phyloP scores from a whole-genome alignment of 2,797 vertebrate species.

The Onychomys torridus region DNA sequence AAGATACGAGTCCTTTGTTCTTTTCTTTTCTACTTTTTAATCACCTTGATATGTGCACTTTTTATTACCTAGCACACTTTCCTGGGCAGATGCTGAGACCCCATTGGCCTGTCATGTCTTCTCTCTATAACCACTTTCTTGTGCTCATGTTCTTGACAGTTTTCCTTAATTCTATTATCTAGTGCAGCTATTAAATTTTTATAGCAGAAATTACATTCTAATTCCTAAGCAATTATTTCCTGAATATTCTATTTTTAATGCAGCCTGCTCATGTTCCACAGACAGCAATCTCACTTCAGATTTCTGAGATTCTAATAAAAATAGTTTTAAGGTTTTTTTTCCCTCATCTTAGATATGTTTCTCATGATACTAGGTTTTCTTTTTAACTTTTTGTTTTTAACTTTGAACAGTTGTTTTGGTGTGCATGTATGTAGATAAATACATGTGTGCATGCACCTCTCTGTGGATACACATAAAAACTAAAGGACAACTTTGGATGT shows the following conservation, averaged over 20 bases:
- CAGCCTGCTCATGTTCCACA: neutral
- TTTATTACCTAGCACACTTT: neutral
- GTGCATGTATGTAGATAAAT: no score
- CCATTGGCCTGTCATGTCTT: neutral
- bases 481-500: neutral
- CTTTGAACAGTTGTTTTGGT: neutral
- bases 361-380: neutral
- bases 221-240: constrained; percentile 38
- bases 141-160: neutral
- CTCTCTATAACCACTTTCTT: neutral
- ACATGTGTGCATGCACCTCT: no score
- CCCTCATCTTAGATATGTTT: neutral
- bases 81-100: neutral
- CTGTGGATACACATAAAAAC: neutral
- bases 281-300: neutral
- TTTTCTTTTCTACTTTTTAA: neutral
- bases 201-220: constrained; percentile 35
- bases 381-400: neutral
- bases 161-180: constrained; percentile 30
- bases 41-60: neutral
- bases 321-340: neutral
- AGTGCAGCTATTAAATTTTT: constrained; percentile 12
- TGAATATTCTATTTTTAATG: neutral
- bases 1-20: neutral
- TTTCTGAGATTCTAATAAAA: constrained; percentile 26